phyloP scores from a whole-genome alignment of 2,888 invertebrate species.

The Spatulosminthurus flaviceps region DNA sequence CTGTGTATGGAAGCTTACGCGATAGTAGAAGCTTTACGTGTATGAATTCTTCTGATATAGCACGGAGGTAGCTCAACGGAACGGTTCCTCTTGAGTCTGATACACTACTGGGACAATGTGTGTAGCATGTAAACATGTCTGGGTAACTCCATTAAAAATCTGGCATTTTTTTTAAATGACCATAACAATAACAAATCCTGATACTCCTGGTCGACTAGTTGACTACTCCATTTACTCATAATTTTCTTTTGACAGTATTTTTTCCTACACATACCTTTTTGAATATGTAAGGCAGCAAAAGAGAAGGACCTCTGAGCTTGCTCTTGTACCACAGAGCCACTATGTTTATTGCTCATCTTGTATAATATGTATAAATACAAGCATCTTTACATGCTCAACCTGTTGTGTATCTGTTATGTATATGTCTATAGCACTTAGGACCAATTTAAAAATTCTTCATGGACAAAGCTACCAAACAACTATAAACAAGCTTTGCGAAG shows the following conservation, averaged over 20 bases:
- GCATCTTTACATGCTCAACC: neutral
- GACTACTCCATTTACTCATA: slow-evolving; percentile 19
- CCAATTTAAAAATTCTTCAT: slow-evolving; percentile 27
- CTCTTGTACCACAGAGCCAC: no score
- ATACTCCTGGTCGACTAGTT: neutral
- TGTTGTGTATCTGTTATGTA: neutral
- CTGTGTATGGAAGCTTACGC: no score
- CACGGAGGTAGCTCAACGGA: neutral
- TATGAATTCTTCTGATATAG: no score
- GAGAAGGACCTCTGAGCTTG: no score
- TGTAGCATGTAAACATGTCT: neutral
- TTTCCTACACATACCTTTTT: neutral
- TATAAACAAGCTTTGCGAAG: neutral
- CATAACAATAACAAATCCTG: neutral
- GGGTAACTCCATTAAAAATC: no score
- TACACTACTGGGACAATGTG: slow-evolving; percentile 5
- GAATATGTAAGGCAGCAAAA: no score
- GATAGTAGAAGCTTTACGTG: no score
- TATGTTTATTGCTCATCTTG: no score
- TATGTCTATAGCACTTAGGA: neutral
- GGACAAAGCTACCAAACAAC: slow-evolving; percentile 33
- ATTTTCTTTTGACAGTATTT: slow-evolving; percentile 4
- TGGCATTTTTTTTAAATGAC: neutral
- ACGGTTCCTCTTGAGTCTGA: no score
- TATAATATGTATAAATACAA: no score